Percentiles rank a stretch among this genome's conserved stretches.
These are phyloP conservation scores for Quiscalus mexicanus DNA, from an alignment of 2,113 vertebrate species.

Conservation along the genomic window DNA sequence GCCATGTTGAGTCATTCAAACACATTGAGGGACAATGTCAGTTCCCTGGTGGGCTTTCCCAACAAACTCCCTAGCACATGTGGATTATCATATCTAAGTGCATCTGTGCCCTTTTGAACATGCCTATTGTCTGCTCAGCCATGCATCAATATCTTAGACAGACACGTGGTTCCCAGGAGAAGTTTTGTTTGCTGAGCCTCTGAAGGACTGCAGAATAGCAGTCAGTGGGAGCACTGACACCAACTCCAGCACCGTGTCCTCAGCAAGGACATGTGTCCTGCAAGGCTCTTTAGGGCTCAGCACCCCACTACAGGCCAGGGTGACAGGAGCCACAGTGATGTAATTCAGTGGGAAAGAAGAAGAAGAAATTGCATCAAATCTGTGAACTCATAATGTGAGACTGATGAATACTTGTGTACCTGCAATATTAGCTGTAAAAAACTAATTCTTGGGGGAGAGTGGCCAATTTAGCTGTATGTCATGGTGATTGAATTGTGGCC, in stretches of 20 bases:
- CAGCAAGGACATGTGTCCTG: neutral
- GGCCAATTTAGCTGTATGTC: neutral
- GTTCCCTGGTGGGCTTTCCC: neutral
- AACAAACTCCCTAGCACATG: neutral
- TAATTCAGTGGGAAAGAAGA: neutral
- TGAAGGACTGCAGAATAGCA: neutral
- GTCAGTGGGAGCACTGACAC: neutral
- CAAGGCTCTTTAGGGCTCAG: neutral
- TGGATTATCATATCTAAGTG: neutral
- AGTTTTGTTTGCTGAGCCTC: neutral
- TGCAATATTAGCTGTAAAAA: neutral
- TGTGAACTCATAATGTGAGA: neutral
- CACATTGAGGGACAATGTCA: accelerated
- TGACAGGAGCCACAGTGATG: neutral
- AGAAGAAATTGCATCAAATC: neutral
- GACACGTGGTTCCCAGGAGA: accelerated
- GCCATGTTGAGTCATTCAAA: accelerated
- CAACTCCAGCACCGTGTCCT: neutral
- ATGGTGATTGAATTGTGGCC: neutral
- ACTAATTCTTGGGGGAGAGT: neutral
- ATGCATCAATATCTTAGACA: accelerated
- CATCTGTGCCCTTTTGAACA: neutral
- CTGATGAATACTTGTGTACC: neutral
- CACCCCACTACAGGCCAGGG: neutral
- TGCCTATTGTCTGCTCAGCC: neutral